These are phyloP conservation scores for Mizuhopecten yessoensis DNA, from an alignment of 1,140 invertebrate species.

Conservation along the genomic window DNA sequence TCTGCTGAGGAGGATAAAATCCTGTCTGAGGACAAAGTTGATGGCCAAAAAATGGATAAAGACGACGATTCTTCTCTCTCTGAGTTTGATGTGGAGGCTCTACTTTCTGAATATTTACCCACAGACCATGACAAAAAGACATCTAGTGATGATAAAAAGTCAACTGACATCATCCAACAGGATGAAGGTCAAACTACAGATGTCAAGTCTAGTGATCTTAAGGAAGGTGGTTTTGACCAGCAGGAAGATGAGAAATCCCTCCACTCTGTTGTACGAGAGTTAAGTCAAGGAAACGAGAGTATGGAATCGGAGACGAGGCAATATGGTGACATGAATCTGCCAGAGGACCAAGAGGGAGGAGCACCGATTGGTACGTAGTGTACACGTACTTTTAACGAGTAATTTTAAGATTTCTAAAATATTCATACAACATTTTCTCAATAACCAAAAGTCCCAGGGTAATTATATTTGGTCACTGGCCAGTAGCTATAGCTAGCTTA, in stretches of 20 bases:
- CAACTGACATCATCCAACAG: background rate
- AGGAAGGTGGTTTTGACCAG: background rate
- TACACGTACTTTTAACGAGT: no score
- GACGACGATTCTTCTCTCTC: background rate
- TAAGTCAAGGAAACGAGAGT: slow-evolving; percentile 17
- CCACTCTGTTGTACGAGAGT: background rate
- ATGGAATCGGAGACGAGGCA: slow-evolving; percentile 13
- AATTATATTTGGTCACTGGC: no score
- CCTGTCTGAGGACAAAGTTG: no score
- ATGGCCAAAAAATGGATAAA: background rate
- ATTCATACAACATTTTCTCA: no score
- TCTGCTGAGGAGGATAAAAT: background rate
- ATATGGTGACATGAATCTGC: background rate
- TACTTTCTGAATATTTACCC: background rate
- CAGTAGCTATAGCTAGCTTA: no score
- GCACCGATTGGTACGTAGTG: background rate
- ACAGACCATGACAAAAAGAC: no score
- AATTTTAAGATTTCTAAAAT: no score
- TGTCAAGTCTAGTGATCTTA: background rate
- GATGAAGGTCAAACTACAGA: background rate
- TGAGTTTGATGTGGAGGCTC: background rate
- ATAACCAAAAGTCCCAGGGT: no score
- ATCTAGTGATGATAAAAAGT: background rate
- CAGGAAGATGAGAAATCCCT: background rate
- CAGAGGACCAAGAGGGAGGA: background rate